Evolutionary conservation across 92 coral and sea anemone species (phyloP).

Genomic region (Zoanthus sansibaricus): DNA sequence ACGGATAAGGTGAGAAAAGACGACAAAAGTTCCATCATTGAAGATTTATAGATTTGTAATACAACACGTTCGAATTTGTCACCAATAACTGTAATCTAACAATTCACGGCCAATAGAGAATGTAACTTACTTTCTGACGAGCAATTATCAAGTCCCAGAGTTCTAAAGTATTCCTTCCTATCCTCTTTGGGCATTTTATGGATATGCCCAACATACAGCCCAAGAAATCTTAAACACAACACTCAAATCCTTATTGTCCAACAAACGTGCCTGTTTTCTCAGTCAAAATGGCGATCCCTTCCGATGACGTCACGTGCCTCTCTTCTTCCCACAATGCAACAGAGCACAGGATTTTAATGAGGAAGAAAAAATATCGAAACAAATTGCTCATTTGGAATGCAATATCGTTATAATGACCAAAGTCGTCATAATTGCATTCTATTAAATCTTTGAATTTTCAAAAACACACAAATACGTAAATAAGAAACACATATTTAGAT

Average conservation of each 20-base stretch:
- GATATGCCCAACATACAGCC: constrained; percentile 78
- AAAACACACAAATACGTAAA: too few relatives aligned
- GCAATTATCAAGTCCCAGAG: constrained; percentile 85
- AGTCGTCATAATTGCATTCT: too few relatives aligned
- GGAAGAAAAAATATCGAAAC: not conserved
- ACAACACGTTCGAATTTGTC: constrained; percentile 43
- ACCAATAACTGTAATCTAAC: constrained; percentile 20
- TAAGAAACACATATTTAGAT: too few relatives aligned
- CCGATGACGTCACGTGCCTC: constrained; percentile 93
- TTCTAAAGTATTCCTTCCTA: constrained; percentile 86
- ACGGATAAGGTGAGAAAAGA: not conserved
- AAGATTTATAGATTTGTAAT: constrained; percentile 4
- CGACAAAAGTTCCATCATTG: constrained; percentile 39
- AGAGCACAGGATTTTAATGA: not conserved
- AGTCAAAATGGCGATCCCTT: constrained; percentile 95
- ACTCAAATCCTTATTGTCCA: constrained; percentile 56
- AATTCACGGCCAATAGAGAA: not conserved
- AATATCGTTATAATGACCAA: too few relatives aligned
- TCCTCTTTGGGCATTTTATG: constrained; percentile 98
- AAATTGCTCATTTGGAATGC: too few relatives aligned
- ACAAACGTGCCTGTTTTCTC: constrained; percentile 76
- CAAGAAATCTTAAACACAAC: constrained; percentile 74
- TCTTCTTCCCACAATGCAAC: constrained; percentile 16
- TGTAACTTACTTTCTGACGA: constrained; percentile 87
- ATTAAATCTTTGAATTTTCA: too few relatives aligned